phyloP scores from a whole-genome alignment of 92 coral and sea anemone species.

The Zoanthus gigantus region DNA sequence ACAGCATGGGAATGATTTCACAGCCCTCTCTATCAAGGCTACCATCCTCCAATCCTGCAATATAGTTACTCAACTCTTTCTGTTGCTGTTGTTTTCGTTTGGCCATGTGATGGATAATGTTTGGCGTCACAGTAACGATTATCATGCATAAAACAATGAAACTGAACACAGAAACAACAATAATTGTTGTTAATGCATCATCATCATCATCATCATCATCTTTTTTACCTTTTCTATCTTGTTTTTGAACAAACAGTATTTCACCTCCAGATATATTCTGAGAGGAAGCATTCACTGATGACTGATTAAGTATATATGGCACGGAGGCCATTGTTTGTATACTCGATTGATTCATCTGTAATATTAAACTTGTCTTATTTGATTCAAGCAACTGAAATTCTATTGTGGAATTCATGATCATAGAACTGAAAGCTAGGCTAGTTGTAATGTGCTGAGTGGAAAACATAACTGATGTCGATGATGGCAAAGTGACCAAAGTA shows the following conservation, averaged over 20 bases:
- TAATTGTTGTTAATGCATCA: slow-evolving; percentile 75
- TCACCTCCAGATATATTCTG: background rate
- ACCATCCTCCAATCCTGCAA: slow-evolving; percentile 27
- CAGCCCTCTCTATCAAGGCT: slow-evolving; percentile 27
- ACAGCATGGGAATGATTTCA: slow-evolving; percentile 56
- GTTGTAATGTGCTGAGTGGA: background rate
- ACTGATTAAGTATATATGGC: background rate
- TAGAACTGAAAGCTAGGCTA: slow-evolving; percentile 22
- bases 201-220: slow-evolving; percentile 59
- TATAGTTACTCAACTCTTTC: slow-evolving; percentile 37
- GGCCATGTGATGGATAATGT: slow-evolving; percentile 72
- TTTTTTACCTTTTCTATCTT: slow-evolving; percentile 14
- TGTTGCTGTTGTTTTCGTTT: slow-evolving; percentile 63
- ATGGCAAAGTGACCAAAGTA: slow-evolving; percentile 56
- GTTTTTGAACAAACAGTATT: slow-evolving; percentile 7
- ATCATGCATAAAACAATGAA: slow-evolving; percentile 82
- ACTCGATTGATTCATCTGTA: background rate
- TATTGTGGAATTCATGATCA: slow-evolving; percentile 2
- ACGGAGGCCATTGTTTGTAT: background rate
- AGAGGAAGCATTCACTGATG: background rate
- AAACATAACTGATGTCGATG: slow-evolving; percentile 14
- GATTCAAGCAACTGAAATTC: background rate
- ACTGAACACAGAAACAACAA: slow-evolving; percentile 74
- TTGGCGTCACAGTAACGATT: slow-evolving; percentile 73
- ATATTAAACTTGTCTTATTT: background rate